Percentiles rank a stretch among this genome's conserved stretches.
These are phyloP conservation scores for Caenorhabditis japonica DNA, from an alignment of 2,888 invertebrate species.

Conservation along the genomic window DNA sequence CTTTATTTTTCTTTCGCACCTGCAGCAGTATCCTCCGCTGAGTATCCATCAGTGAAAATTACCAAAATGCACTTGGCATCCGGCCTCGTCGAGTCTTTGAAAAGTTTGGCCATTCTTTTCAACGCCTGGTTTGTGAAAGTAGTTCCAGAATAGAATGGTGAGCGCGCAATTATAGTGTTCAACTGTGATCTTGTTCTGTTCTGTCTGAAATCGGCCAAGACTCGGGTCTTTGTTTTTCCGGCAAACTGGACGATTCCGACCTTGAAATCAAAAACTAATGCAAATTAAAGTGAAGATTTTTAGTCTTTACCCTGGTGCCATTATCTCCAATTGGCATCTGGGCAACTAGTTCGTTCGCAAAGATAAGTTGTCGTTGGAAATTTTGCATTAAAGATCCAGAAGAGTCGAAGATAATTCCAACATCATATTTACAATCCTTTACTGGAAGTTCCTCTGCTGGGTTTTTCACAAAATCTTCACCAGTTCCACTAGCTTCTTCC, in stretches of 20 bases:
- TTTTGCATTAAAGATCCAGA: constrained; percentile 54
- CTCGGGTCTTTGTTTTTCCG: constrained; percentile 36
- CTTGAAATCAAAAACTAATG: too few species aligned
- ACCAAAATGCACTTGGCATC: constrained; percentile 39
- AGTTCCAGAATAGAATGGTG: constrained; percentile 55
- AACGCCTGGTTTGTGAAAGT: constrained; percentile 57
- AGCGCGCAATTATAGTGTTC: constrained; percentile 25
- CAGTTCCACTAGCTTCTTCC: not conserved
- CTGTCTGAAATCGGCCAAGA: constrained; percentile 35
- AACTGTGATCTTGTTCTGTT: constrained; percentile 2
- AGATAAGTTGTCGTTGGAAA: constrained; percentile 46
- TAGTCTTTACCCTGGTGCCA: constrained; percentile 28
- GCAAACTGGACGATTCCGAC: constrained; percentile 58
- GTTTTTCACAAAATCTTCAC: constrained; percentile 7
- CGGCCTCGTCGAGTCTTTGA: constrained; percentile 23
- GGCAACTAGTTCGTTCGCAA: constrained; percentile 45
- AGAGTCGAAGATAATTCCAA: constrained; percentile 58
- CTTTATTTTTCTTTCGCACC: constrained; percentile 24
- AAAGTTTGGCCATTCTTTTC: constrained; percentile 41
- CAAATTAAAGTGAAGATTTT: too few species aligned
- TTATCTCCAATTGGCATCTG: constrained; percentile 46
- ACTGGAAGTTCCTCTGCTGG: constrained; percentile 11
- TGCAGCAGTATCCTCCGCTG: constrained; percentile 52
- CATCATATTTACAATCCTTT: constrained; percentile 49
- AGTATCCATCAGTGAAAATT: constrained; percentile 59